phyloP scores from a whole-genome alignment of 2,113 vertebrate genomes.

The Clarias macrocephalus region DNA sequence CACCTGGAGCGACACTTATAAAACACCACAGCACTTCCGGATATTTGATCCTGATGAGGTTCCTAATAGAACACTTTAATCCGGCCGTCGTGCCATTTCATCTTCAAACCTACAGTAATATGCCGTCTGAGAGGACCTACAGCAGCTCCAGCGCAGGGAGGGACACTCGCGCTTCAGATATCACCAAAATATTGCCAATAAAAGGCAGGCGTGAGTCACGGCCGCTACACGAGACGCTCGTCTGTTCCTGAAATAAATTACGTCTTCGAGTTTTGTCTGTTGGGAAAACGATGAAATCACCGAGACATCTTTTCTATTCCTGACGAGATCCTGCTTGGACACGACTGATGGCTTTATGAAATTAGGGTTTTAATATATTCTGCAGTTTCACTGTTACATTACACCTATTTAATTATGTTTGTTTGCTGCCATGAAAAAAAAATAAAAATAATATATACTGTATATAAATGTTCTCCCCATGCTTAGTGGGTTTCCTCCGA shows the following conservation, averaged over 20 bases:
- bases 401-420: no score
- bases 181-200: slow-evolving; percentile 74
- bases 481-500: no score
- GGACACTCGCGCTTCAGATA: slow-evolving; percentile 71
- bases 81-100: not conserved
- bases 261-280: slow-evolving; percentile 67
- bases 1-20: not conserved
- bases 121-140: not conserved
- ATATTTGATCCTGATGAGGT: not conserved
- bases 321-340: not conserved
- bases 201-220: slow-evolving; percentile 67
- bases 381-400: not conserved
- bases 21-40: not conserved
- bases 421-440: no score
- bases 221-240: slow-evolving; percentile 71
- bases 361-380: not conserved
- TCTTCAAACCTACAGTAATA: not conserved
- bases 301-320: slow-evolving; percentile 35
- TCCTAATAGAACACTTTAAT: not conserved
- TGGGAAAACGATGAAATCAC: slow-evolving; percentile 64
- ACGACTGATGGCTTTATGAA: not conserved
- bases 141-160: slow-evolving; percentile 52
- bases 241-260: slow-evolving; percentile 74
- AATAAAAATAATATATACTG: no score
- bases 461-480: no score